Base-by-base conservation (phyloP, 1,140 invertebrate genomes). In the Ptiloglossa arizonensis region DNA sequence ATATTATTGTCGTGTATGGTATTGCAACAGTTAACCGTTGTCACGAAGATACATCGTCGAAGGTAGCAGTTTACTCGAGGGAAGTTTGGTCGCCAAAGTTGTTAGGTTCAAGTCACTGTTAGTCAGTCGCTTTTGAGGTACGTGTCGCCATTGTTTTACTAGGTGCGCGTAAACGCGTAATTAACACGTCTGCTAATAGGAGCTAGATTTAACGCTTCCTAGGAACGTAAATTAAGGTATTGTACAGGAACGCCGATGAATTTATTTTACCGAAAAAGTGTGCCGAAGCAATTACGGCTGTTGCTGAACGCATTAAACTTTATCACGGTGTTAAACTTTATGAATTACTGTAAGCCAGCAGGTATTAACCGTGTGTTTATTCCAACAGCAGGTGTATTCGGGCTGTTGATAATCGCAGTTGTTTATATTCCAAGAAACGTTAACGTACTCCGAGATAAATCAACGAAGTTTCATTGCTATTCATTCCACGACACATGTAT, bases 111-210 rank as follows among this genome's bases (percentile, higher is more conserved):
- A 73, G 59, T 64, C 70, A 73, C 59, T 64, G 59, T 38, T 73
- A 41, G 32, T 54, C 35, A 41, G 32, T 54, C 35, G 59, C 59
- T 64, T 73, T 64, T 73, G 70, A 41, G 48, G 35, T 64, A 64
- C 46, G 32, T 64, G 60, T 52, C 32, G 59, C 59, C 46, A 73
- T 64, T 73, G 70, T 73, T 73, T 63, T 73, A n/a, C 60, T 64
- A 29, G 46, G 59, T 64, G 29, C 52, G 60, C 70, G 46, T 73
- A 73, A 73, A 64, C 70, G 70, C 59, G 32, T 73, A 64, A 73
- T 73, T 73, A 64, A 73, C 70, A 64, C 70, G 24, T 50, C 22
- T 54, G 11, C 17, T 41, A 73, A 64, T 64, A 72, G 60, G 32
- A 73, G 46, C n/a, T 54, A 22, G 32, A 64, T 64, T 63, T 41